Conservation (phyloP, 2,113 vertebrate species). For the Chlorocebus sabaeus region DNA sequence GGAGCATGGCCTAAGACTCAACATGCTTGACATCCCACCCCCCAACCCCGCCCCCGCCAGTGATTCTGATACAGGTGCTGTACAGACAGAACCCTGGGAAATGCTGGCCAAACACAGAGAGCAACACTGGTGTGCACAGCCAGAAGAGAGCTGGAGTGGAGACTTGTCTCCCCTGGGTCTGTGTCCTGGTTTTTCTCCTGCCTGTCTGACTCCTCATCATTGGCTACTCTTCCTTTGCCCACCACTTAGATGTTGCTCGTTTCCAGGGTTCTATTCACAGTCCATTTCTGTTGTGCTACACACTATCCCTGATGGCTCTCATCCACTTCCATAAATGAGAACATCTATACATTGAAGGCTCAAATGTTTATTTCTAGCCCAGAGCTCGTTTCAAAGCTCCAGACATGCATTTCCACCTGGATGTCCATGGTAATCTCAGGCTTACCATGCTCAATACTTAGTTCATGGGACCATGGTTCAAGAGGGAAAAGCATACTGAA, state of each 20-base stretch:
- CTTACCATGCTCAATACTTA: background rate
- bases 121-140: accelerated
- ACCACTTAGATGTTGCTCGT: background rate
- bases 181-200: background rate
- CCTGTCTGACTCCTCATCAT: background rate
- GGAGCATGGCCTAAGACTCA: background rate
- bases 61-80: background rate
- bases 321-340: background rate
- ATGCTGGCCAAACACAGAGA: background rate
- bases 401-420: background rate
- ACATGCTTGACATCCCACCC: background rate
- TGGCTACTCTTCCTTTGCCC: background rate
- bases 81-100: background rate
- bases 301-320: background rate
- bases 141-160: background rate
- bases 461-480: background rate
- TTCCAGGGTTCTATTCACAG: background rate
- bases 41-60: background rate
- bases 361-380: background rate
- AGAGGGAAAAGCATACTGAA: background rate
- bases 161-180: background rate
- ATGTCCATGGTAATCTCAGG: background rate
- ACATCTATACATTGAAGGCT: background rate
- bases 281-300: background rate
- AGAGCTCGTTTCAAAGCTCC: background rate